A percentile compares a stretch with the other conserved stretches of the same genome.
phyloP scores from a whole-genome alignment of 2,797 vertebrate genomes.

The Lacerta viridis region DNA sequence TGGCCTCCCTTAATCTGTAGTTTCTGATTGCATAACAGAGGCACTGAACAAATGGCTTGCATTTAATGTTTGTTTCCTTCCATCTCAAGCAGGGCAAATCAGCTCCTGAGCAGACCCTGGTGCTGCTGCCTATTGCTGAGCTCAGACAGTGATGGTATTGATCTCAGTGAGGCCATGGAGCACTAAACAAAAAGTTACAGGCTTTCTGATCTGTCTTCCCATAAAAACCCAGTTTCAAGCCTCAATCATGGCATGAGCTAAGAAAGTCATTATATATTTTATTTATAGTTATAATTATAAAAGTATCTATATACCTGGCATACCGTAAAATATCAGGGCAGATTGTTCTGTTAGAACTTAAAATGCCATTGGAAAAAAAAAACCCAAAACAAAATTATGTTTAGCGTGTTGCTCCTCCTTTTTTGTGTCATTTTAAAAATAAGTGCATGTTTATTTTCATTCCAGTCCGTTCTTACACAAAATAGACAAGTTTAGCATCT shows the following conservation, averaged over 20 bases:
- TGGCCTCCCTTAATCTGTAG: conserved; percentile 70
- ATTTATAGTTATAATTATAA: too few relatives aligned
- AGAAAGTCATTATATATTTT: neutral
- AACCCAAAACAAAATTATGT: too few relatives aligned
- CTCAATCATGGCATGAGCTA: neutral
- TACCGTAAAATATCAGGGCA: too few relatives aligned
- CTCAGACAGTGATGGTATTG: conserved; percentile 12
- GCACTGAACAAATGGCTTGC: conserved; percentile 72
- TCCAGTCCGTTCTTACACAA: too few relatives aligned
- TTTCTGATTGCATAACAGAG: conserved; percentile 68
- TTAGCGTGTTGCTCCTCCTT: too few relatives aligned
- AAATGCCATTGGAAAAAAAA: too few relatives aligned
- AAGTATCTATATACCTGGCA: too few relatives aligned
- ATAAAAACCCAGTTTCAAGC: neutral
- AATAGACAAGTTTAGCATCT: too few relatives aligned
- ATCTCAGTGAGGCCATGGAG: conserved; percentile 41
- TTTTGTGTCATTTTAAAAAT: too few relatives aligned
- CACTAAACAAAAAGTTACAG: neutral
- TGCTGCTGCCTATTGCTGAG: conserved; percentile 18
- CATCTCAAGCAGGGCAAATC: conserved; percentile 56
- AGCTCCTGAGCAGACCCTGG: conserved; percentile 55
- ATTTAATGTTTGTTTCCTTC: conserved; percentile 74
- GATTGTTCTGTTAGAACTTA: too few relatives aligned
- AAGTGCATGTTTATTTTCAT: too few relatives aligned
- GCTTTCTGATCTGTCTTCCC: neutral